A percentile compares a stretch with the other conserved stretches of the same genome.
Evolutionary conservation across 2,888 invertebrate species (phyloP).

Genomic region (Cyclophora albipunctata): DNA sequence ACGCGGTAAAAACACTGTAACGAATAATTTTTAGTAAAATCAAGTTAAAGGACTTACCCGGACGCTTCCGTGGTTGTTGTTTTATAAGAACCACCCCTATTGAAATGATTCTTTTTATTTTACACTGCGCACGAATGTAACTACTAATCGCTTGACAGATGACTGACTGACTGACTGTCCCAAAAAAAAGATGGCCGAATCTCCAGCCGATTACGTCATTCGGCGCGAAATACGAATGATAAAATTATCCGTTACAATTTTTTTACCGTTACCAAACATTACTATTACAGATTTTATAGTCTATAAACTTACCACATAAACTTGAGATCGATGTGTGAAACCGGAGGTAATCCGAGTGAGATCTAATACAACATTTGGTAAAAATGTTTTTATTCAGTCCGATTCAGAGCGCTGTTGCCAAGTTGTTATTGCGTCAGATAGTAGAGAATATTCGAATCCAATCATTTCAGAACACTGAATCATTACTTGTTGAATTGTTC

Average conservation of each 20-base stretch:
- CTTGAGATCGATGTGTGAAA: slow-evolving; percentile 31
- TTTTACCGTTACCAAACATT: slow-evolving; percentile 12
- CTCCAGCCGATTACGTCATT: slow-evolving; percentile 55
- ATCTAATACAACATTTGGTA: slow-evolving; percentile 51
- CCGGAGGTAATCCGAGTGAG: slow-evolving; percentile 35
- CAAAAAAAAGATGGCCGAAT: slow-evolving; percentile 50
- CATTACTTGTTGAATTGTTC: slow-evolving; percentile 43
- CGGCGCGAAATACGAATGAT: slow-evolving; percentile 57
- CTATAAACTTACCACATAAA: slow-evolving; percentile 59
- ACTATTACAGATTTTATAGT: background rate
- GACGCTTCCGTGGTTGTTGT: slow-evolving; percentile 66
- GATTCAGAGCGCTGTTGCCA: slow-evolving; percentile 67
- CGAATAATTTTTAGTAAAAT: slow-evolving; percentile 18
- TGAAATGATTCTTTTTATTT: slow-evolving; percentile 39
- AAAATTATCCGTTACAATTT: slow-evolving; percentile 31
- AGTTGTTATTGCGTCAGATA: slow-evolving; percentile 71
- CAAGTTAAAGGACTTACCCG: slow-evolving; percentile 52
- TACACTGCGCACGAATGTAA: slow-evolving; percentile 48
- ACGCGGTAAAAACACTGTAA: slow-evolving; percentile 22
- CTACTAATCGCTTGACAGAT: slow-evolving; percentile 48
- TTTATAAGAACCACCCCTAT: slow-evolving; percentile 49
- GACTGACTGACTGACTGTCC: slow-evolving; percentile 60
- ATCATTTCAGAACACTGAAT: slow-evolving; percentile 60
- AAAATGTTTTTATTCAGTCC: slow-evolving; percentile 43
- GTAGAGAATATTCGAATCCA: slow-evolving; percentile 54